Base-by-base conservation (phyloP, 2,113 vertebrate species). In the Noctilio leporinus region DNA sequence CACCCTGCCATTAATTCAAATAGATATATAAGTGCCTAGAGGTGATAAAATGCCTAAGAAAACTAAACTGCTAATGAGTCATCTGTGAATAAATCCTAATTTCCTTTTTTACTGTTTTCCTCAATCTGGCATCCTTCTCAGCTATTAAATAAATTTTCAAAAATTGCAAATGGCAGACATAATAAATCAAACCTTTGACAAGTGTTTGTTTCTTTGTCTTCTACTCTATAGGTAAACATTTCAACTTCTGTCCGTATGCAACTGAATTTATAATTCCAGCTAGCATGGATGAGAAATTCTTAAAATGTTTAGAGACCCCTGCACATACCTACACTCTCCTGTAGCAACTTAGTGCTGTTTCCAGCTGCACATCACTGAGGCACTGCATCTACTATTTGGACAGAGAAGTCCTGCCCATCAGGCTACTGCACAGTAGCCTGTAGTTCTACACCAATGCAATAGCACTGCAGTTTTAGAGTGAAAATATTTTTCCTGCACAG, bases 41-140 rank as follows among this genome's bases (percentile, higher is more conserved):
- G 19, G 45, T 40, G 88, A 69, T 2, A 40, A 81, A 30, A 33
- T 26, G 90, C 4, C 14, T 43, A 4, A 86, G 55, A 64, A 87
- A 92, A 89, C 4, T 38, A 24, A 97, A 92, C 4, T 9, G 10
- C 19, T 92, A 94, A 90, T 81, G 47, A 94, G 57, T 96, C 59
- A 87, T 51, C 40, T 91, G 67, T 85, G 91, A 75, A 76, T 87
- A 92, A 89, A 87, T 38, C 69, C 67, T 30, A 10, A 57, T 91
- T 94, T 55, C 2, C 30, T 64, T 86, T 84, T 62, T 76, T 35
- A 94, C n/a, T 62, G 22, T 69, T 73, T 90, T 89, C 92, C 43
- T 87, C 51, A 83, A 30, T 70, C 38, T 95, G 80, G 45, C 47
- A 26, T 92, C n/a, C 87, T 97, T 94, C 85, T 93, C 16, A 87